These are phyloP conservation scores for Cochlearius cochlearius DNA, from an alignment of 2,113 vertebrate genomes.

Conservation along the genomic window DNA sequence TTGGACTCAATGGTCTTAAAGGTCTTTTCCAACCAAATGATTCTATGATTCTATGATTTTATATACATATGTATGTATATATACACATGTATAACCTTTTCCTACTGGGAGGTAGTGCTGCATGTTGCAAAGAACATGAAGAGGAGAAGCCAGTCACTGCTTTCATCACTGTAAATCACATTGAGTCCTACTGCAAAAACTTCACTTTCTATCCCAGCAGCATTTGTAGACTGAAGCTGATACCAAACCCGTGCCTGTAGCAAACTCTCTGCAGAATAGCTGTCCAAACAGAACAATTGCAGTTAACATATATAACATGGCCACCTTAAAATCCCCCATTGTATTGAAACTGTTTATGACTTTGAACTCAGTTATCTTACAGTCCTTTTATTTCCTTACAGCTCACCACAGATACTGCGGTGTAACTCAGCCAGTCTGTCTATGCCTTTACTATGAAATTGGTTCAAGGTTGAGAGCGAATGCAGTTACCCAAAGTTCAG, in stretches of 20 bases:
- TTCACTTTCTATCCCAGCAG: not conserved
- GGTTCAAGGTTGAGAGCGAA: not conserved
- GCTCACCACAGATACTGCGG: not conserved
- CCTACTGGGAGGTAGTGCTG: not conserved
- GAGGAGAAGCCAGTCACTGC: not conserved
- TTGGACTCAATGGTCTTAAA: too few species aligned
- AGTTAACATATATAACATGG: not conserved
- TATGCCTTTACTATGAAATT: not conserved
- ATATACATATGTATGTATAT: not conserved
- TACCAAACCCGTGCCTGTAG: not conserved
- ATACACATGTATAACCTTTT: rapidly evolving
- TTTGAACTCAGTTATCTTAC: slow-evolving; percentile 25
- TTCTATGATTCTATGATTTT: too few species aligned
- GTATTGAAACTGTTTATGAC: not conserved
- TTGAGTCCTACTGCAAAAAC: not conserved
- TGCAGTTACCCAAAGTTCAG: slow-evolving; percentile 35
- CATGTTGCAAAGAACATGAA: not conserved
- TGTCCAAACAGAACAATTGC: not conserved
- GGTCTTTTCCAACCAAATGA: too few species aligned
- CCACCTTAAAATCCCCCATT: not conserved
- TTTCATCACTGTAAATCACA: not conserved
- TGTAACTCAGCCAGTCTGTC: not conserved
- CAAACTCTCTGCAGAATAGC: not conserved
- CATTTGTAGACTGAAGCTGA: not conserved
- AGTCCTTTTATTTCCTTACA: slow-evolving; percentile 37